Evolutionary conservation across 2,797 vertebrate genomes (phyloP).

Genomic region (Xiphophorus birchmanni): DNA sequence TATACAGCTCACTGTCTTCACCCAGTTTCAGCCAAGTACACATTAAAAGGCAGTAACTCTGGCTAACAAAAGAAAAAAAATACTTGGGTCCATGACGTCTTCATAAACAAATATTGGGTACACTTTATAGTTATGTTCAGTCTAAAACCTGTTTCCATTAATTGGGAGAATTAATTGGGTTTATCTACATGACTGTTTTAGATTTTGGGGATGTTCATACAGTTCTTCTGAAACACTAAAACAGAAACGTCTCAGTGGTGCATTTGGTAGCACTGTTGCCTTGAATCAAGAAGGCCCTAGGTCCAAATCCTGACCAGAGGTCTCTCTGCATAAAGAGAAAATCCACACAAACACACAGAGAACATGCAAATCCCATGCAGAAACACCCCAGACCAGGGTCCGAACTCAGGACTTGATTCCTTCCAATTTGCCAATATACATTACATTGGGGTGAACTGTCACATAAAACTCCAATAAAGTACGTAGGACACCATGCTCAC

Average conservation of each 20-base stretch:
- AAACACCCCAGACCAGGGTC: neutral
- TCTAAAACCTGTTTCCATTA: neutral
- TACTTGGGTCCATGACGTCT: neutral
- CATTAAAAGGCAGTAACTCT: neutral
- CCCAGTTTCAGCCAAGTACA: slow-evolving; percentile 8
- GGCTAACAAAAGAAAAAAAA: neutral
- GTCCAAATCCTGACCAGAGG: neutral
- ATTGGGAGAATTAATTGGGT: neutral
- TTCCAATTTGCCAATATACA: no score
- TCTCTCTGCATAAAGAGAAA: neutral
- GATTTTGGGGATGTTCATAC: neutral
- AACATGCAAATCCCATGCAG: neutral
- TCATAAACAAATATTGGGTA: neutral
- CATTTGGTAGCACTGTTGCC: neutral
- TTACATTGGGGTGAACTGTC: neutral
- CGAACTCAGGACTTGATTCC: no score
- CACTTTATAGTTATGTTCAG: neutral
- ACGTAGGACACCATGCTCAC: neutral
- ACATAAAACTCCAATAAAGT: neutral
- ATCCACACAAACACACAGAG: neutral
- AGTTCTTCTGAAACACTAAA: neutral
- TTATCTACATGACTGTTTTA: neutral
- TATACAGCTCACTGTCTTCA: slow-evolving; percentile 32
- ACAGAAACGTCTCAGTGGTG: no score
- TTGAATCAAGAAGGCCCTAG: neutral